Conservation (phyloP, 2,797 vertebrate genomes). For the Chromis chromis region DNA sequence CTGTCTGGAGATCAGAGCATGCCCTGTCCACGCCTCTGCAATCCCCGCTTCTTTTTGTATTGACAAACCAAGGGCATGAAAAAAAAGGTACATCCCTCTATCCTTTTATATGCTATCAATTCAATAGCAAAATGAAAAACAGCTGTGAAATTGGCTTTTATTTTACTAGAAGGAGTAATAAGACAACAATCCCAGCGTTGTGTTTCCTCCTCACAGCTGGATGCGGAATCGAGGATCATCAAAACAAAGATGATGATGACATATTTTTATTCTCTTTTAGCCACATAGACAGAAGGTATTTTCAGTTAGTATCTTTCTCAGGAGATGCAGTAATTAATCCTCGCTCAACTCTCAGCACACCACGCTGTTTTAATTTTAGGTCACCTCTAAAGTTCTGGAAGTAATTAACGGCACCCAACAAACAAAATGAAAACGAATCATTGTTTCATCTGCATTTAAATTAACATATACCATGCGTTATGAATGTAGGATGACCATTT, state of each 20-base stretch:
- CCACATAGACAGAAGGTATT: conserved; percentile 4
- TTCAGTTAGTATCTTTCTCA: conserved; percentile 25
- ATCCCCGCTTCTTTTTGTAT: conserved; percentile 49
- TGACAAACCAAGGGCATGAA: conserved; percentile 66
- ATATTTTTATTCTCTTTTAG: conserved; percentile 3
- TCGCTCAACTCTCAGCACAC: conserved; percentile 25
- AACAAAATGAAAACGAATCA: background rate
- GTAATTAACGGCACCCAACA: conserved; percentile 42
- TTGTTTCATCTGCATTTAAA: conserved; percentile 22
- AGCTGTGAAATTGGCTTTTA: conserved; percentile 17
- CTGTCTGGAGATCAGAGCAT: conserved; percentile 65
- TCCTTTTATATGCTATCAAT: conserved; percentile 35
- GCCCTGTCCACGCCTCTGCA: conserved; percentile 53
- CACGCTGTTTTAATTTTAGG: conserved; percentile 27
- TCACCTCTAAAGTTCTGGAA: conserved; percentile 50
- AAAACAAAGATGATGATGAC: background rate
- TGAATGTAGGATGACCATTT: conserved; percentile 5
- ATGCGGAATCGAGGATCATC: background rate
- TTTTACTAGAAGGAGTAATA: conserved; percentile 10
- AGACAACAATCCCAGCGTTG: conserved; percentile 11
- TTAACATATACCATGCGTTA: background rate
- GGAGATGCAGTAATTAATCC: conserved; percentile 39
- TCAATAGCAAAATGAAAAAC: conserved; percentile 25
- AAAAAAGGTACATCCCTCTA: conserved; percentile 11
- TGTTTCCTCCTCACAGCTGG: background rate